Conservation (phyloP, 2,888 invertebrate species). For the Tetanocera ferruginea region DNA sequence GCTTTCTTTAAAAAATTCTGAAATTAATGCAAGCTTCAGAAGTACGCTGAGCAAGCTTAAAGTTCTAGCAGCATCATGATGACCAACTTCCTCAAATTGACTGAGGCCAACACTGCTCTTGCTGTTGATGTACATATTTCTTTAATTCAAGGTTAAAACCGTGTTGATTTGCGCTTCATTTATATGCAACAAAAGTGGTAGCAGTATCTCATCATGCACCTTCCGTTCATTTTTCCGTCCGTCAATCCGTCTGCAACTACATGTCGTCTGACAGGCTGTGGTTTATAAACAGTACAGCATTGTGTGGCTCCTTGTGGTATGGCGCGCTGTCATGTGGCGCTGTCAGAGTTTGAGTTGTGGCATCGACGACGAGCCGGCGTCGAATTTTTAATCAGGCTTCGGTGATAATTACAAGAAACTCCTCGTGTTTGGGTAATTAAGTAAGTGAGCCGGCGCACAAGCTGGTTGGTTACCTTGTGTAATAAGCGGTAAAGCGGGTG, state of each 20-base stretch:
- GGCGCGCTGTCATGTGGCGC: constrained; percentile 29
- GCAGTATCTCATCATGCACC: neutral
- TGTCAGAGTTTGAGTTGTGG: constrained; percentile 39
- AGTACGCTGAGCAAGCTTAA: no score
- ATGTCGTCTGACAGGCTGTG: neutral
- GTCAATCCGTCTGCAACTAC: neutral
- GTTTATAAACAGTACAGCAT: constrained; percentile 15
- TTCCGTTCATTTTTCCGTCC: neutral
- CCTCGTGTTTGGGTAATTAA: constrained; percentile 35
- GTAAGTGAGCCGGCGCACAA: constrained; percentile 29
- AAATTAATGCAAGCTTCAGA: neutral
- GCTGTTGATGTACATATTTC: no score
- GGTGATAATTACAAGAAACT: constrained; percentile 41
- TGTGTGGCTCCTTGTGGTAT: neutral
- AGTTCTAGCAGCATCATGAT: no score
- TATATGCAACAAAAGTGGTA: constrained; percentile 42
- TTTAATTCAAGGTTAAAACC: constrained; percentile 44
- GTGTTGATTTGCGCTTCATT: constrained; percentile 43
- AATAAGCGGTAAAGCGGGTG: no score
- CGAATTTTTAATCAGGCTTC: constrained; percentile 42
- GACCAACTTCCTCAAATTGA: no score
- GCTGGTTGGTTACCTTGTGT: neutral
- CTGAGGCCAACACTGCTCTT: no score
- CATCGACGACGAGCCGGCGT: constrained; percentile 35
- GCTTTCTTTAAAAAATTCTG: constrained; percentile 13